These are phyloP conservation scores for Illadopsis cleaveri DNA, from an alignment of 2,113 vertebrate species.

Conservation along the genomic window DNA sequence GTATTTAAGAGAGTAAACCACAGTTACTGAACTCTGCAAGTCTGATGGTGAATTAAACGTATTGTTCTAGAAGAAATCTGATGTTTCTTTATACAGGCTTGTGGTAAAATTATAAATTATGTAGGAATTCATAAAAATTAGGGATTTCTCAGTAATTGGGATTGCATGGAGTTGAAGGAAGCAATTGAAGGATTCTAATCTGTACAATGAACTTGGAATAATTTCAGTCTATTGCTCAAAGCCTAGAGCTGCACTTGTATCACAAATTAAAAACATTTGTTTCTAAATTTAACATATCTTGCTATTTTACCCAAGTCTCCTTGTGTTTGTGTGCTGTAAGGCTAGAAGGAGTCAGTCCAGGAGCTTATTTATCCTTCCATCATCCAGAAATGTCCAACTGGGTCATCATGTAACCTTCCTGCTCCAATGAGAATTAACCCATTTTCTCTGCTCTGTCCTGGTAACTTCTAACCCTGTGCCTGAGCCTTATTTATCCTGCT, in stretches of 20 bases:
- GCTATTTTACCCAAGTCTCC: not conserved
- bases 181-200: not conserved
- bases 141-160: not conserved
- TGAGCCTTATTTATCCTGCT: constrained; percentile 20
- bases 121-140: not conserved
- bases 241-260: not conserved
- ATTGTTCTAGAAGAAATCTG: not conserved
- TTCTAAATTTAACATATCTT: not conserved
- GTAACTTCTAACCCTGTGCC: not conserved
- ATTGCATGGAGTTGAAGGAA: not conserved
- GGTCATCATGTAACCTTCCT: not conserved
- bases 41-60: not conserved
- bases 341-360: not conserved
- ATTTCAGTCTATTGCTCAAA: not conserved
- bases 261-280: not conserved
- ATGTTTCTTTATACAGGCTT: not conserved
- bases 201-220: not conserved
- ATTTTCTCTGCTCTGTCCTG: not conserved
- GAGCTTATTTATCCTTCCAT: not conserved
- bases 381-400: not conserved
- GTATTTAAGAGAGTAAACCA: not conserved
- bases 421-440: not conserved
- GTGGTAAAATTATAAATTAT: not conserved
- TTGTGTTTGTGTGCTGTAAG: not conserved
- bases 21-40: not conserved